Evolutionary conservation across 1,140 invertebrate genomes (phyloP), one percentile per base, ranked within the genome.

Genomic region (Drosophila subobscura): DNA sequence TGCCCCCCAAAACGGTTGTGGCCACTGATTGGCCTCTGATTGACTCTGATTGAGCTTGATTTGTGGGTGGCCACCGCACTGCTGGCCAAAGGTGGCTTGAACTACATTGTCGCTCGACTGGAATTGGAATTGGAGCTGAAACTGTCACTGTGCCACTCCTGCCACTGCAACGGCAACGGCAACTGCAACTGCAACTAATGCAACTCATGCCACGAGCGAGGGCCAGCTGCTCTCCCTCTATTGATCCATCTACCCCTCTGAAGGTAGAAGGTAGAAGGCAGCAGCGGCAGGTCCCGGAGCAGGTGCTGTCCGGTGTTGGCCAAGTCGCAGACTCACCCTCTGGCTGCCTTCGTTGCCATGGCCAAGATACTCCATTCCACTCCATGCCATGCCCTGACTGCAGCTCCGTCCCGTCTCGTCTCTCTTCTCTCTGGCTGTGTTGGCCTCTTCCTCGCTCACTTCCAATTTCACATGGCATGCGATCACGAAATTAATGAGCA

Each of bases 401-500:
- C 51, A 22, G 47, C 58, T 60, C 41, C 45, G 6, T 29, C 27
- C 6, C 27, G 33, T 59, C 40, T 20, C 14, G n/a, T 27, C 40
- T 55, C 14, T 55, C 52, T 25, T 51, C 5, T 40, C 40, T 12
- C 27, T 52, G n/a, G 22, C 53, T 29, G 47, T 42, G 40, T 37
- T 14, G 8, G 25, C 50, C 16, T 47, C 40, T 46, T 71, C 58
- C 29, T 67, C 46, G 16, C 57, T 44, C 67, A 56, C 59, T 53
- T 74, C 47, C 77, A 79, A 65, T 64, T 65, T 81, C 57, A 47
- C 83, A 60, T 81, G 81, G 83, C 81, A 86, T 86, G 81, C 81
- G 81, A 86, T 86, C 81, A 68, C 61, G 65, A 88, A 88, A 74
- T 86, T 86, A 86, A 86, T 86, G 81, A 81, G 74, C 83, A 86